These are phyloP conservation scores for Gymnoscelis rufifasciata DNA, from an alignment of 2,888 invertebrate species.

Conservation along the genomic window DNA sequence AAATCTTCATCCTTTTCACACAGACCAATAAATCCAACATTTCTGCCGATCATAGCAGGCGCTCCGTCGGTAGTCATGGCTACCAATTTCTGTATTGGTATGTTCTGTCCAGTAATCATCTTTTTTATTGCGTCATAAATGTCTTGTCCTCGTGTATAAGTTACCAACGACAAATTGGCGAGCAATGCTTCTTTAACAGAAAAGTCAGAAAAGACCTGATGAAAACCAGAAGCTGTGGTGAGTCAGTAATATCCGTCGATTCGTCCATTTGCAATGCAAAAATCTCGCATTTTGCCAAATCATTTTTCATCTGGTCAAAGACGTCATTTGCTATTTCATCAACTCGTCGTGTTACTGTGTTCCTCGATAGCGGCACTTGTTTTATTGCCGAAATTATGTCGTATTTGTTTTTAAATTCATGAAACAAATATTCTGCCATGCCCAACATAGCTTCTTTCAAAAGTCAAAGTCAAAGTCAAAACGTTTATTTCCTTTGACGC, in stretches of 20 bases:
- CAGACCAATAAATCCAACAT: conserved; percentile 9
- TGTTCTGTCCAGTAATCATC: conserved; percentile 2
- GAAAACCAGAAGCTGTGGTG: not conserved
- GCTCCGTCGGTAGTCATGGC: conserved; percentile 14
- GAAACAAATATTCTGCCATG: not conserved
- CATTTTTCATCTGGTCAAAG: conserved; percentile 4
- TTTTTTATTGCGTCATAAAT: conserved; percentile 10
- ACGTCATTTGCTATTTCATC: not conserved
- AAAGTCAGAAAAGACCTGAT: conserved; percentile 1
- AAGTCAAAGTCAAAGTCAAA: no score
- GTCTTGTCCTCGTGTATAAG: conserved; percentile 14
- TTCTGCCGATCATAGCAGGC: conserved; percentile 10
- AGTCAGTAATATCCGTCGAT: not conserved
- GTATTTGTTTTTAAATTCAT: not conserved
- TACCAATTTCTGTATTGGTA: conserved; percentile 12
- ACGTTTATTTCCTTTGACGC: no score
- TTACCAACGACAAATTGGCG: conserved; percentile 7
- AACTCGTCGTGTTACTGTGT: not conserved
- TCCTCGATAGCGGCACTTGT: not conserved
- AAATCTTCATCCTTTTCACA: conserved; percentile 5
- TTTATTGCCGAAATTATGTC: not conserved
- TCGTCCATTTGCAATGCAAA: conserved; percentile 7
- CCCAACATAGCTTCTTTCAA: not conserved
- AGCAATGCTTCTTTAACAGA: conserved; percentile 10
- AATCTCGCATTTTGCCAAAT: conserved; percentile 6